These are phyloP conservation scores for Drosophila helvetica DNA, from an alignment of 2,888 invertebrate genomes.

Conservation along the genomic window DNA sequence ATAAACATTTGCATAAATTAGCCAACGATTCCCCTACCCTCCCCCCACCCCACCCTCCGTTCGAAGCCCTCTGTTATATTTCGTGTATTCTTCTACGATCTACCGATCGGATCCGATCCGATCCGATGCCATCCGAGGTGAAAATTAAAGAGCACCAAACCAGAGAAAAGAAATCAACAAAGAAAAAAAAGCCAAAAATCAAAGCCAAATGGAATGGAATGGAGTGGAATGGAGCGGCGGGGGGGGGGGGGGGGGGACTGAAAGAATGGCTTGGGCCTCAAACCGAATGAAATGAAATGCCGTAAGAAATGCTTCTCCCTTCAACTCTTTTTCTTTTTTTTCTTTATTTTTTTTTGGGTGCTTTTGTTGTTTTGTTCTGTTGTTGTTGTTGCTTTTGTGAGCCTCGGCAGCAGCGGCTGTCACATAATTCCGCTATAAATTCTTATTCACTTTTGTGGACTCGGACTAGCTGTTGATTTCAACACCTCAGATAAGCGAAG, in stretches of 20 bases:
- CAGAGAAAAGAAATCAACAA: constrained; percentile 47
- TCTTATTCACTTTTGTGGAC: constrained; percentile 67
- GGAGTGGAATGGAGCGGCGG: constrained; percentile 27
- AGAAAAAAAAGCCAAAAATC: no score
- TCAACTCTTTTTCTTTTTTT: constrained; percentile 25
- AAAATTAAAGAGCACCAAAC: constrained; percentile 70
- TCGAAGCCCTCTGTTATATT: constrained; percentile 28
- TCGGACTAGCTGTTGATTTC: constrained; percentile 79
- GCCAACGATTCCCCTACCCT: constrained; percentile 48
- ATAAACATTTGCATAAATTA: constrained; percentile 80
- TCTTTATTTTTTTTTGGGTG: constrained; percentile 6
- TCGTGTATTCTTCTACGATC: constrained; percentile 35
- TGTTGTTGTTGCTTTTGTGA: not conserved
- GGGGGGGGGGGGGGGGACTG: not conserved
- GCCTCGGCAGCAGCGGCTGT: constrained; percentile 57
- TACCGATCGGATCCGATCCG: constrained; percentile 39
- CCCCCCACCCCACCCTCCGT: not conserved
- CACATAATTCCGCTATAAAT: constrained; percentile 81
- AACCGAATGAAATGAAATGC: constrained; percentile 65
- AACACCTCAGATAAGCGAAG: constrained; percentile 74
- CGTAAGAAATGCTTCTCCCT: constrained; percentile 52
- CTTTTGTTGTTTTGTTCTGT: not conserved
- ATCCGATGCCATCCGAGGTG: constrained; percentile 57
- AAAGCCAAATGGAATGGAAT: constrained; percentile 67
- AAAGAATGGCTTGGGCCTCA: constrained; percentile 33